These are phyloP conservation scores for Spilosoma lubricipeda DNA, from an alignment of 2,888 invertebrate species.

Conservation along the genomic window DNA sequence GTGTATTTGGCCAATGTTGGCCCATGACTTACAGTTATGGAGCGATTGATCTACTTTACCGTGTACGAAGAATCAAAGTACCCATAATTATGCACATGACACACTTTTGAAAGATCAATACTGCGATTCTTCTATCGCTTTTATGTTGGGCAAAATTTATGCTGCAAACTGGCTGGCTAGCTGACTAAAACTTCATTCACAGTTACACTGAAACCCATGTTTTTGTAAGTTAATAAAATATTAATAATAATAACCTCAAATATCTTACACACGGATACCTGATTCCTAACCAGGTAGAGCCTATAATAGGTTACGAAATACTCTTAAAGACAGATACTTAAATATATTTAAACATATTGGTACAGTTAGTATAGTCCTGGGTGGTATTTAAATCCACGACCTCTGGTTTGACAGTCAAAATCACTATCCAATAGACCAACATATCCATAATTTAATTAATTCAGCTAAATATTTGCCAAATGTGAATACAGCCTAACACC, in stretches of 20 bases:
- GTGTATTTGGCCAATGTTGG: conserved; percentile 9
- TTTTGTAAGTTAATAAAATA: background rate
- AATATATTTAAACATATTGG: no score
- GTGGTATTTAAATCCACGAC: no score
- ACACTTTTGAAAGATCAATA: conserved; percentile 18
- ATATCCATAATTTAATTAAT: background rate
- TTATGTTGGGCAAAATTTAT: conserved; percentile 4
- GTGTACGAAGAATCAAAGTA: conserved; percentile 13
- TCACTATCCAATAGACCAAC: no score
- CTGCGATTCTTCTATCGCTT: background rate
- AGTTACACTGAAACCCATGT: background rate
- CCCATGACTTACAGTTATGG: conserved; percentile 1
- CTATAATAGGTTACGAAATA: no score
- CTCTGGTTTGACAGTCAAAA: no score
- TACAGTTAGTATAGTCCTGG: no score
- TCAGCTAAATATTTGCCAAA: background rate
- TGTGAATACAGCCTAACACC: background rate
- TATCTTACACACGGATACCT: no score
- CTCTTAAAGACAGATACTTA: no score
- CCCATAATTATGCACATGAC: conserved; percentile 16
- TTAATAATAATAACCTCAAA: background rate
- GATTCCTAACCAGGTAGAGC: no score
- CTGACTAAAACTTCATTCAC: background rate
- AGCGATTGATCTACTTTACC: conserved; percentile 13
- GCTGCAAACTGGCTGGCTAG: background rate